phyloP scores from a whole-genome alignment of 2,797 vertebrate genomes.

The Enteromius unitaeniatus region DNA sequence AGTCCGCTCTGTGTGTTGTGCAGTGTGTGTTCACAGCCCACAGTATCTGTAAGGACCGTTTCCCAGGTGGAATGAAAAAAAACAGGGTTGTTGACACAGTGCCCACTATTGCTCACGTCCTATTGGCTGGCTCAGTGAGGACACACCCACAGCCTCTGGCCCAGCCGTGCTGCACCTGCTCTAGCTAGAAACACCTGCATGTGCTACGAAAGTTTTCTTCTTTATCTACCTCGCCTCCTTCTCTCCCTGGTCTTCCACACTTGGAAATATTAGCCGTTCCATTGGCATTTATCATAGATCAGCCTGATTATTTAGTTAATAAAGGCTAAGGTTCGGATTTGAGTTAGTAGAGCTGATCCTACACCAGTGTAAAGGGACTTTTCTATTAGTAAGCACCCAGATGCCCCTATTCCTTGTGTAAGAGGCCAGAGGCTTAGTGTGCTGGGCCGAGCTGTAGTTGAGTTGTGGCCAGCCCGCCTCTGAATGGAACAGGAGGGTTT shows the following conservation, averaged over 20 bases:
- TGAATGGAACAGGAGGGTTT: conserved; percentile 47
- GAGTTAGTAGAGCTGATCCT: not conserved
- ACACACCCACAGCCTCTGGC: conserved; percentile 27
- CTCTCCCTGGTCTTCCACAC: conserved; percentile 1
- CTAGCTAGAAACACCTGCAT: conserved; percentile 37
- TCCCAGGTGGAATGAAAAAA: conserved; percentile 43
- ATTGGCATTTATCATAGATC: conserved; percentile 18
- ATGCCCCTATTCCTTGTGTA: conserved; percentile 23
- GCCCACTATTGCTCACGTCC: not conserved
- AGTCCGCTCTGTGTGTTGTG: not conserved
- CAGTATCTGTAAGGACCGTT: conserved; percentile 28
- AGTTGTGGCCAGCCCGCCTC: conserved; percentile 18
- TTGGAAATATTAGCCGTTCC: not conserved
- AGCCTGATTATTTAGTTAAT: not conserved
- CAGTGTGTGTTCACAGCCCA: conserved; percentile 3
- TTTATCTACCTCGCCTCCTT: conserved; percentile 12
- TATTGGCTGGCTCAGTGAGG: conserved; percentile 14
- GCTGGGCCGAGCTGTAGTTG: not conserved
- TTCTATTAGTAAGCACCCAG: not conserved
- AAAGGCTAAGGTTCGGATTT: not conserved
- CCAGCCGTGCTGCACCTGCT: conserved; percentile 51
- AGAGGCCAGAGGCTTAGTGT: conserved; percentile 26
- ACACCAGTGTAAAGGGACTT: not conserved
- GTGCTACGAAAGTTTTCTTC: conserved; percentile 23
- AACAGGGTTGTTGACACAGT: conserved; percentile 28